Evolutionary conservation across 2,888 invertebrate genomes (phyloP).

Genomic region (Glaucopsyche alexis): DNA sequence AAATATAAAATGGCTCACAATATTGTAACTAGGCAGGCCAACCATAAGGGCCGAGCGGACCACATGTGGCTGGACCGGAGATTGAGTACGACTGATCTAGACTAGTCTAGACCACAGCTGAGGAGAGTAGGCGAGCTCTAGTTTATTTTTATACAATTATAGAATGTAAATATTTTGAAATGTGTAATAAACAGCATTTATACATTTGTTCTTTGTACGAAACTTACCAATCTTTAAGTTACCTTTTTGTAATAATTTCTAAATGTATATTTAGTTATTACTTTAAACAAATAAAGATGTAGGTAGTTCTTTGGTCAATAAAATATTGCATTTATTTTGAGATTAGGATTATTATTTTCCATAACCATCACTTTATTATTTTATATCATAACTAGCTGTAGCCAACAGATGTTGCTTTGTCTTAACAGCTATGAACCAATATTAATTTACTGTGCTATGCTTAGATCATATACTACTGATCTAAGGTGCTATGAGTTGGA

Average conservation of each 20-base stretch:
- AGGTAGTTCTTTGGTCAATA: slow-evolving; percentile 3
- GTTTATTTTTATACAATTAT: slow-evolving; percentile 1
- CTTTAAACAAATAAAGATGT: not conserved
- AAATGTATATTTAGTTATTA: not conserved
- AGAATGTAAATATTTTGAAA: slow-evolving; percentile 5
- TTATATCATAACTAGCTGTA: too few species aligned
- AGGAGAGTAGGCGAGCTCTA: not conserved
- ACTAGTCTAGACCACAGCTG: not conserved
- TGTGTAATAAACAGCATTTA: not conserved
- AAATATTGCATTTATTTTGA: slow-evolving; percentile 20
- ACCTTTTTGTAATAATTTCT: slow-evolving; percentile 9
- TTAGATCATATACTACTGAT: too few species aligned
- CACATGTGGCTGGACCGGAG: too few species aligned
- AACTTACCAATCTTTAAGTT: slow-evolving; percentile 8
- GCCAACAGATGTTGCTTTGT: too few species aligned
- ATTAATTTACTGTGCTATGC: too few species aligned
- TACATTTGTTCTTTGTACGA: not conserved
- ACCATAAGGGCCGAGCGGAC: too few species aligned
- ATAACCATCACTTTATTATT: too few species aligned
- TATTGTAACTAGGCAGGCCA: too few species aligned
- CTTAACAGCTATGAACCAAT: too few species aligned
- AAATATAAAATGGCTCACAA: too few species aligned
- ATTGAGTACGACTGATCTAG: too few species aligned
- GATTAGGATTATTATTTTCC: not conserved
- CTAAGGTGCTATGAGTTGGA: too few species aligned